Evolutionary conservation across 2,797 vertebrate species (phyloP).

Genomic region (Lacerta agilis): DNA sequence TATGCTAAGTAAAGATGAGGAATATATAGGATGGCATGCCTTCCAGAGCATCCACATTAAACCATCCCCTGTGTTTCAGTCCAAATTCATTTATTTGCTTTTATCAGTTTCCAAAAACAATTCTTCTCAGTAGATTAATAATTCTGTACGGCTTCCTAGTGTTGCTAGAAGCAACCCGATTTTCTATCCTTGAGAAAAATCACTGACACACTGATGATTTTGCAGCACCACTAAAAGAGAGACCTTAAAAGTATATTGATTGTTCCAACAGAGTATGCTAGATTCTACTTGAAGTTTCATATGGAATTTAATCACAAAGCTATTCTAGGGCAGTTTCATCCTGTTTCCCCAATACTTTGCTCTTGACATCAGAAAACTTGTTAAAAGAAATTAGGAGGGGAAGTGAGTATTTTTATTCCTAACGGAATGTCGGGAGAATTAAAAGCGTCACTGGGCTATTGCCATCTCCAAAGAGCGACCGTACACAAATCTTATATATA

Average conservation of each 20-base stretch:
- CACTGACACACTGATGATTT: background rate
- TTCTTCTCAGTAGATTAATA: background rate
- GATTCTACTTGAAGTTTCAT: background rate
- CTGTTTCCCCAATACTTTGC: background rate
- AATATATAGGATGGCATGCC: background rate
- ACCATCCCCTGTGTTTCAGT: background rate
- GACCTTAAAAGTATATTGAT: conserved; percentile 19
- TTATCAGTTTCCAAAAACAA: conserved; percentile 1
- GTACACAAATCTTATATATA: background rate
- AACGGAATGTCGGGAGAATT: background rate
- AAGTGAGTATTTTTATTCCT: background rate
- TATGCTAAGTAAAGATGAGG: background rate
- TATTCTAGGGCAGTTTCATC: conserved; percentile 25
- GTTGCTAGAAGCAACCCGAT: background rate
- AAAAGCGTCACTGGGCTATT: background rate
- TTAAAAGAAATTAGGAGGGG: fast-evolving
- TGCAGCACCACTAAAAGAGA: conserved; percentile 11
- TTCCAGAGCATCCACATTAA: background rate
- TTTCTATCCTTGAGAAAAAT: conserved; percentile 22
- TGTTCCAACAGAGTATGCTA: conserved; percentile 3
- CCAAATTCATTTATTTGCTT: background rate
- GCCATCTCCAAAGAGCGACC: background rate
- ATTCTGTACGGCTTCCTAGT: background rate
- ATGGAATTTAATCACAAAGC: conserved; percentile 16
- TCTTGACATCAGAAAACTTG: background rate